phyloP scores from a whole-genome alignment of 2,888 invertebrate genomes.

The Celastrina argiolus region DNA sequence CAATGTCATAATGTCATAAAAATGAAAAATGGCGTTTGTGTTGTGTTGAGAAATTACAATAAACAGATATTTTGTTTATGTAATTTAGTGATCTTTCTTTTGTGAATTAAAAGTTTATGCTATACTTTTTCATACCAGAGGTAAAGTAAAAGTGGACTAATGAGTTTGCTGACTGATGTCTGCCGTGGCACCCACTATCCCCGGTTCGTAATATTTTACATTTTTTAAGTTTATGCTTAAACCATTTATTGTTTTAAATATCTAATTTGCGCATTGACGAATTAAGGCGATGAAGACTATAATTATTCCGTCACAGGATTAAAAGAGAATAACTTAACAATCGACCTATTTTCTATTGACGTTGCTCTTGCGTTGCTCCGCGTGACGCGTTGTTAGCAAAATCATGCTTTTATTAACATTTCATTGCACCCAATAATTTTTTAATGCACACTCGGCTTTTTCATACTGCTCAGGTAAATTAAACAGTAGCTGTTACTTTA shows the following conservation, averaged over 20 bases:
- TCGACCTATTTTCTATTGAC: slow-evolving; percentile 71
- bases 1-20: slow-evolving; percentile 36
- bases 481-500: neutral
- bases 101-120: slow-evolving; percentile 33
- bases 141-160: slow-evolving; percentile 58
- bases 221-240: slow-evolving; percentile 35
- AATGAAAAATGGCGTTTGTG: slow-evolving; percentile 69
- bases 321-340: slow-evolving; percentile 27
- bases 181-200: slow-evolving; percentile 76
- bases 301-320: slow-evolving; percentile 1
- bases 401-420: slow-evolving; percentile 25
- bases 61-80: slow-evolving; percentile 56
- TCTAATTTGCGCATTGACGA: neutral
- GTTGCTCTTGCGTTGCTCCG: slow-evolving; percentile 51
- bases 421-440: neutral
- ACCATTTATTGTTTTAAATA: neutral
- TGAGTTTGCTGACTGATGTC: slow-evolving; percentile 77
- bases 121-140: slow-evolving; percentile 23
- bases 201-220: slow-evolving; percentile 59
- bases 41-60: slow-evolving; percentile 60
- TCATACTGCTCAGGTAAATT: neutral
- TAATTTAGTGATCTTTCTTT: slow-evolving; percentile 38
- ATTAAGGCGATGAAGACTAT: neutral
- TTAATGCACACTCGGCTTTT: neutral
- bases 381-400: slow-evolving; percentile 61